Conservation (phyloP, 2,797 vertebrate species). For the Chiropotes sagulatus region DNA sequence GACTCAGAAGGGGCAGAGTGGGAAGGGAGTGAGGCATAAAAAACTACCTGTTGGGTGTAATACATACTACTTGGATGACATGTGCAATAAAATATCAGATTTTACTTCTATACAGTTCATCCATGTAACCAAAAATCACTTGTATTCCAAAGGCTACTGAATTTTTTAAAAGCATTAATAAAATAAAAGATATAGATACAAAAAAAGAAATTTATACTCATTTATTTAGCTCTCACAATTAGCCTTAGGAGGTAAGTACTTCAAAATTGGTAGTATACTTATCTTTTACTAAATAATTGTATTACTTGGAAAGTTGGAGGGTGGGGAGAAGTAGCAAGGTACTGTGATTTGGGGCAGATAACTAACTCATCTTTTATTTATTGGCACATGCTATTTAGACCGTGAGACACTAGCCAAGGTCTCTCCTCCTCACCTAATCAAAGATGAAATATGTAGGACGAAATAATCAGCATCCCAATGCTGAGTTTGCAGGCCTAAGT, state of each 20-base stretch:
- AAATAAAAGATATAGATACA: neutral
- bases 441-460: conserved; percentile 32
- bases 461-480: conserved; percentile 42
- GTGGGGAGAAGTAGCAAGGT: neutral
- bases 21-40: neutral
- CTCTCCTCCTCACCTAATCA: neutral
- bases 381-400: neutral
- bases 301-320: neutral
- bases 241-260: neutral
- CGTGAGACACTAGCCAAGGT: neutral
- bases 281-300: neutral
- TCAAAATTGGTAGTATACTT: neutral
- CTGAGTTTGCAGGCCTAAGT: conserved; percentile 52
- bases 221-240: neutral
- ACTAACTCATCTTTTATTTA: conserved; percentile 32
- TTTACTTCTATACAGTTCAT: neutral
- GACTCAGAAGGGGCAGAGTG: neutral
- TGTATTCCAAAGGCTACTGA: neutral
- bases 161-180: neutral
- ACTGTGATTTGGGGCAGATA: neutral
- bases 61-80: neutral
- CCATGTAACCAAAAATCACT: neutral
- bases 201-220: neutral
- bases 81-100: neutral
- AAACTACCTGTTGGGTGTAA: neutral